Conservation (phyloP, 2,888 invertebrate species). For the Bellardia pandia region DNA sequence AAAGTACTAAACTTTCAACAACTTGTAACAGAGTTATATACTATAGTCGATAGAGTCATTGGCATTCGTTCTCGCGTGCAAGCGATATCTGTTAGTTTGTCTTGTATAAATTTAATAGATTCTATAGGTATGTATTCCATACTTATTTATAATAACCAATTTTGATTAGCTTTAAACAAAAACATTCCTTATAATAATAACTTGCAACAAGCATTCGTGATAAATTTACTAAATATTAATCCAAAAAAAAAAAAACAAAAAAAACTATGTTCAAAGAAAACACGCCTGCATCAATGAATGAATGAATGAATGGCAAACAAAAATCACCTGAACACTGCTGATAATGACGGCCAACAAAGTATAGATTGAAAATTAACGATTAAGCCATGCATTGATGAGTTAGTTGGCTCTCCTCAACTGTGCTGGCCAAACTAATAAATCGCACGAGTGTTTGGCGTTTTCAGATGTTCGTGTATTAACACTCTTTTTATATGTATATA, state of each 20-base stretch:
- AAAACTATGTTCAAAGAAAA: conserved; percentile 27
- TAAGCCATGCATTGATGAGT: conserved; percentile 49
- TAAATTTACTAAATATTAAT: conserved; percentile 43
- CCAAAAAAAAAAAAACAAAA: not conserved
- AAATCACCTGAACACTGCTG: conserved; percentile 20
- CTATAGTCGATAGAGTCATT: no score
- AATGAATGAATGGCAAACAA: conserved; percentile 38
- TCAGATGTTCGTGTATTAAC: conserved; percentile 62
- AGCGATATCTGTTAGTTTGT: not conserved
- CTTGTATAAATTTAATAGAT: not conserved
- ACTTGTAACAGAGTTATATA: no score
- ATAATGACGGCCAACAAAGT: conserved; percentile 51
- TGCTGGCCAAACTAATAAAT: conserved; percentile 48
- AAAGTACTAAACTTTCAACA: no score
- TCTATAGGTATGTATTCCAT: not conserved
- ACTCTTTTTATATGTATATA: conserved; percentile 43
- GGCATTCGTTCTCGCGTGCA: no score
- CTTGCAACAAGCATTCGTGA: conserved; percentile 41
- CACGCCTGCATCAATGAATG: conserved; percentile 40
- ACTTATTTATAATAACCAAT: conserved; percentile 10
- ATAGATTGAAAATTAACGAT: conserved; percentile 56
- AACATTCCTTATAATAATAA: conserved; percentile 33
- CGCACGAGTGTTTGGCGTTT: conserved; percentile 57
- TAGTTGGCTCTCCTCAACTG: conserved; percentile 22
- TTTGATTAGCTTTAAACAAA: conserved; percentile 19